phyloP scores from a whole-genome alignment of 2,797 vertebrate species.

The Cossypha niveicapilla region DNA sequence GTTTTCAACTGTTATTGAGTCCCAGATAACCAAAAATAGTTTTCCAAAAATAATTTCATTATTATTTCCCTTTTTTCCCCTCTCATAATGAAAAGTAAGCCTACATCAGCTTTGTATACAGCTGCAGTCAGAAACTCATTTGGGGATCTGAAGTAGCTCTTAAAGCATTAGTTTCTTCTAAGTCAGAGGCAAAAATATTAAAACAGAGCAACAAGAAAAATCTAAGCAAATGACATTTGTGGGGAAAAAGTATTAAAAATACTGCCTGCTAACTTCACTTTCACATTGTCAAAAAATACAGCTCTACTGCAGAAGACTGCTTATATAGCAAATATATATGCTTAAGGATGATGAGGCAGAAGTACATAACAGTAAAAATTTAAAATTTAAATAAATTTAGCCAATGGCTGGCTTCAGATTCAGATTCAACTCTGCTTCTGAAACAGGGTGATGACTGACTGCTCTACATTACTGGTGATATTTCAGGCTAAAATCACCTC shows the following conservation, averaged over 20 bases:
- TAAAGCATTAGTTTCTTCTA: neutral
- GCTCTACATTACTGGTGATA: neutral
- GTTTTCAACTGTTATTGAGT: neutral
- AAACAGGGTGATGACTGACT: neutral
- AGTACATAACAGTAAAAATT: neutral
- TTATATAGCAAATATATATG: neutral
- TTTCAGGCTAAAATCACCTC: neutral
- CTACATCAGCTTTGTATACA: neutral
- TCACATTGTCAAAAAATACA: neutral
- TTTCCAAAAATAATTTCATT: neutral
- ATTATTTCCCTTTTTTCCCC: fast-evolving
- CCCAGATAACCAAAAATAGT: neutral
- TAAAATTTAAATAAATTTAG: neutral
- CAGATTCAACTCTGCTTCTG: neutral
- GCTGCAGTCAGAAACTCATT: neutral
- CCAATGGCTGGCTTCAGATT: neutral
- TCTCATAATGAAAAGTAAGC: neutral
- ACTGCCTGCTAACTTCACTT: neutral
- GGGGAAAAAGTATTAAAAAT: neutral
- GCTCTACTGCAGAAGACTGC: neutral
- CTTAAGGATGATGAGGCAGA: neutral
- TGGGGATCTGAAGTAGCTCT: neutral
- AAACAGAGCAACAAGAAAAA: neutral
- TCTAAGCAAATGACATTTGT: neutral
- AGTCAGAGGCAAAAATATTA: neutral